Evolutionary conservation across 2,797 vertebrate species (phyloP).

Genomic region (Pangasius mekongensis): DNA sequence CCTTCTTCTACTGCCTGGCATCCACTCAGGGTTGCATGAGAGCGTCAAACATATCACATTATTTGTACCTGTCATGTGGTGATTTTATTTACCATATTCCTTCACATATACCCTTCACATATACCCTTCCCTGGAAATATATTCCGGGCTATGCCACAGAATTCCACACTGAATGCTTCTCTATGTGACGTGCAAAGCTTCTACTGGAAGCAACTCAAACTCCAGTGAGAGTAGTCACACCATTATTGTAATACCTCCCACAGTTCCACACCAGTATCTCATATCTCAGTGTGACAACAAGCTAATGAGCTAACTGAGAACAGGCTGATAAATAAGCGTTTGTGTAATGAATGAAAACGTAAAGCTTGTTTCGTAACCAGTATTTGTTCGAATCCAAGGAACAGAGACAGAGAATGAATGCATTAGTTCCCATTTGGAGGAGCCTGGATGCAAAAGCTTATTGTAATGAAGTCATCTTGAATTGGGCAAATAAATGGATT

Average conservation of each 20-base stretch:
- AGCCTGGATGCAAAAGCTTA: conserved; percentile 36
- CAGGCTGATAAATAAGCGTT: conserved; percentile 57
- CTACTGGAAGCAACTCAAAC: conserved; percentile 41
- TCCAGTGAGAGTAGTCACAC: conserved; percentile 41
- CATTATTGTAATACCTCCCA: conserved; percentile 47
- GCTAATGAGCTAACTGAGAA: conserved; percentile 59
- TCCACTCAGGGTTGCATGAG: not conserved
- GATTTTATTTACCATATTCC: not conserved
- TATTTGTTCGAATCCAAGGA: conserved; percentile 36
- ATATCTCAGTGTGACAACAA: conserved; percentile 54
- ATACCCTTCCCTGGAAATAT: conserved; percentile 42
- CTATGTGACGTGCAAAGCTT: not conserved
- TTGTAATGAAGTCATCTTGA: conserved; percentile 51
- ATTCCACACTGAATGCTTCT: conserved; percentile 11
- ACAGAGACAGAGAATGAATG: conserved; percentile 22
- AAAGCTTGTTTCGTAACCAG: conserved; percentile 37
- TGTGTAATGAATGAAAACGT: conserved; percentile 53
- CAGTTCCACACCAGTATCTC: conserved; percentile 37
- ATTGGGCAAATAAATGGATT: conserved; percentile 33
- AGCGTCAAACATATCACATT: not conserved
- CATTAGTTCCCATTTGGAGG: conserved; percentile 50
- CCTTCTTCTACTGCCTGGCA: not conserved
- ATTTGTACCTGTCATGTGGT: not conserved
- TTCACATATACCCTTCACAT: not conserved
- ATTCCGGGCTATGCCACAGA: conserved; percentile 48